These are phyloP conservation scores for Trilocha varians DNA, from an alignment of 2,888 invertebrate species.

Conservation along the genomic window DNA sequence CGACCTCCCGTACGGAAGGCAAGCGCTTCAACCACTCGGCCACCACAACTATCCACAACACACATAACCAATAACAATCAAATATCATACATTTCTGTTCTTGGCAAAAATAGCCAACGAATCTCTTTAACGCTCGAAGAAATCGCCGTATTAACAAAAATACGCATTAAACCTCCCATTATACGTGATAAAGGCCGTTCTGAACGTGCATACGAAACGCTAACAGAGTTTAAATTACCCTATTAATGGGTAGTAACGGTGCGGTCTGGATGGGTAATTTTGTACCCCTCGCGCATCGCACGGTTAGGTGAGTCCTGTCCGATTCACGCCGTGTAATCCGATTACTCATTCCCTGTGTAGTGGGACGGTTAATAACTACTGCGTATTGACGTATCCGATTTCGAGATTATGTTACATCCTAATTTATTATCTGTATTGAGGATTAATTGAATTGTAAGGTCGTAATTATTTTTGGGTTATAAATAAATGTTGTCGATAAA, in stretches of 20 bases:
- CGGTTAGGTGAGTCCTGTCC: slow-evolving; percentile 14
- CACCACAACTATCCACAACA: too few species aligned
- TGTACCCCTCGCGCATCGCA: slow-evolving; percentile 20
- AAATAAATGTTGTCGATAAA: too few species aligned
- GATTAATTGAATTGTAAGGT: too few species aligned
- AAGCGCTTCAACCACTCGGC: too few species aligned
- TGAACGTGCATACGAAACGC: slow-evolving; percentile 35
- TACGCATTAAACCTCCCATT: slow-evolving; percentile 31
- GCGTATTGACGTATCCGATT: background rate
- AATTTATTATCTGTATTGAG: too few species aligned
- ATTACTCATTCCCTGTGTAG: slow-evolving; percentile 19
- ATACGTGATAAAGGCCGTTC: slow-evolving; percentile 40
- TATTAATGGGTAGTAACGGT: slow-evolving; percentile 40
- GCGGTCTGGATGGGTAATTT: slow-evolving; percentile 24
- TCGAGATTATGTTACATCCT: background rate
- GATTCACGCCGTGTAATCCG: slow-evolving; percentile 20
- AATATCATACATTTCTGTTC: background rate
- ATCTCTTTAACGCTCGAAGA: slow-evolving; percentile 1
- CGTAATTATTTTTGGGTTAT: too few species aligned
- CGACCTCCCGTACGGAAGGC: too few species aligned
- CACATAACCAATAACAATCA: too few species aligned
- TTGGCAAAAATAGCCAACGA: background rate
- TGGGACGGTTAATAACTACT: slow-evolving; percentile 3
- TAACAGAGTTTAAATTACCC: slow-evolving; percentile 42
- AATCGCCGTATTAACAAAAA: slow-evolving; percentile 22